Conservation (phyloP, 2,797 vertebrate species). For the Anas capensis region DNA sequence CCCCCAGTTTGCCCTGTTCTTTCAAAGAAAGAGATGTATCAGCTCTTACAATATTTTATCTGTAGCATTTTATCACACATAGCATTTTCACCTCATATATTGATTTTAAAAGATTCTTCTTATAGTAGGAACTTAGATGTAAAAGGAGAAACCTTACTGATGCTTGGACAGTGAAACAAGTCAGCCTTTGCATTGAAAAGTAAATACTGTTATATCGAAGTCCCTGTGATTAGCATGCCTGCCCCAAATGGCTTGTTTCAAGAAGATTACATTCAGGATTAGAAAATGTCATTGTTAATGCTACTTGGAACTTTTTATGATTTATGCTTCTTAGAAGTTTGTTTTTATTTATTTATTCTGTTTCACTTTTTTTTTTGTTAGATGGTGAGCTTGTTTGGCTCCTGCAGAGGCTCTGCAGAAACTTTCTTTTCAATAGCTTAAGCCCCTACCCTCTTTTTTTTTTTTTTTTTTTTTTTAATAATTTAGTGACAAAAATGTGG, state of each 20-base stretch:
- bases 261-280: constrained; percentile 49
- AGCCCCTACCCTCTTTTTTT: not conserved
- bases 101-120: constrained; percentile 44
- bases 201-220: constrained; percentile 25
- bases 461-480: not conserved
- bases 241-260: constrained; percentile 61
- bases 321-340: constrained; percentile 58
- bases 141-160: constrained; percentile 17
- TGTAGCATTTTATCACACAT: constrained; percentile 20
- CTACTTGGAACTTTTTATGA: constrained; percentile 50
- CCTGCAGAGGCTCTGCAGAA: constrained; percentile 5
- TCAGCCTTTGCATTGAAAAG: constrained; percentile 28
- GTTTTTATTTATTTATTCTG: not conserved
- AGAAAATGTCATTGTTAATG: constrained; percentile 49
- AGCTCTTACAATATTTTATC: not conserved
- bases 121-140: not conserved
- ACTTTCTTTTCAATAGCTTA: constrained; percentile 47
- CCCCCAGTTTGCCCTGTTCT: not conserved
- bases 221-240: constrained; percentile 43
- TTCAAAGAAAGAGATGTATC: constrained; percentile 41
- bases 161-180: constrained; percentile 30
- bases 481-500: constrained; percentile 15
- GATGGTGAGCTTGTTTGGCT: constrained; percentile 35
- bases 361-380: constrained; percentile 60
- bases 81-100: constrained; percentile 34